phyloP scores from a whole-genome alignment of 92 coral and sea anemone genomes.

The Bergia sp. region DNA sequence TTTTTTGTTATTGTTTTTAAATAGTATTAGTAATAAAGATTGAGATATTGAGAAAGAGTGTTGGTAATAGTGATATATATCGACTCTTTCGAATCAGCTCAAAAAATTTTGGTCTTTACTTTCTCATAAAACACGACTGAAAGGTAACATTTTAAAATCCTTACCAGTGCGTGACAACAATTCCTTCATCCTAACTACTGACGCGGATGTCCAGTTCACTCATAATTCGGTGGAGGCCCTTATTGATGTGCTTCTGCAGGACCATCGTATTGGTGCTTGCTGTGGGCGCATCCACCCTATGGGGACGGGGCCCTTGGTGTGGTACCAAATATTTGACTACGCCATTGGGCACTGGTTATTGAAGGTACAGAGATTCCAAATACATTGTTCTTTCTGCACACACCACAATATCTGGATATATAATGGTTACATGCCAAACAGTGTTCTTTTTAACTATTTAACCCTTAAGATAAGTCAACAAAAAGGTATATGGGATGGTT shows the following conservation, averaged over 20 bases:
- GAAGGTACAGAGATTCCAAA: conserved; percentile 62
- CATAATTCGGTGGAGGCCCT: conserved; percentile 96
- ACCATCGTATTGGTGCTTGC: conserved; percentile 89
- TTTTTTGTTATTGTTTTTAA: no score
- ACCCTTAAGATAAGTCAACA: no score
- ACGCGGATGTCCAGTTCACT: conserved; percentile 91
- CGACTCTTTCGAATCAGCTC: no score
- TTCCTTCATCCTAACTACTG: conserved; percentile 93
- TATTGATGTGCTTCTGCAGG: conserved; percentile 85
- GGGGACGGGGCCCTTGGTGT: conserved; percentile 92
- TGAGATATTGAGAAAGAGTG: no score
- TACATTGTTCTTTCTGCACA: not conserved
- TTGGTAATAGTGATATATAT: no score
- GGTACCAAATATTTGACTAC: conserved; percentile 98
- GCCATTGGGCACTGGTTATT: conserved; percentile 99
- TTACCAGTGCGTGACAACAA: conserved; percentile 85
- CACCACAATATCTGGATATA: not conserved
- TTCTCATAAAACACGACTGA: not conserved
- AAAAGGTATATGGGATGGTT: no score
- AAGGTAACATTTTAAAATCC: not conserved
- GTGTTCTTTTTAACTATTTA: no score
- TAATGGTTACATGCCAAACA: not conserved
- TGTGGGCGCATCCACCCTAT: conserved; percentile 96
- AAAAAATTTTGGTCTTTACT: not conserved
- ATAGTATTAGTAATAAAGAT: no score